Percentiles rank a stretch among this genome's conserved stretches.
phyloP scores from a whole-genome alignment of 2,888 invertebrate species.

The Lasioglossum leucozonium region DNA sequence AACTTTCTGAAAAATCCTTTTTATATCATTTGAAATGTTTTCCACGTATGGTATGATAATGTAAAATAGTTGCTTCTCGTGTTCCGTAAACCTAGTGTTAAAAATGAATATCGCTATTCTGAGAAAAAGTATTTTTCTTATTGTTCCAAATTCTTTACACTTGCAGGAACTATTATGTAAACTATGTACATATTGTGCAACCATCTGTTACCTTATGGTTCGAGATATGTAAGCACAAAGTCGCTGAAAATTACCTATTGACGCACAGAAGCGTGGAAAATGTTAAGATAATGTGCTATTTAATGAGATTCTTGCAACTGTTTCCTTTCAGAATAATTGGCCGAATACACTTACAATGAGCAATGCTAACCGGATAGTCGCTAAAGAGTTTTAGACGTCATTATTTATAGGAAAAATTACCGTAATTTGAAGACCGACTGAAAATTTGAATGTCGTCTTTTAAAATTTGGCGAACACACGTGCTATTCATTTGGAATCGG shows the following conservation, averaged over 20 bases:
- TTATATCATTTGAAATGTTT: too few species aligned
- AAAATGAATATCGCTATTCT: neutral
- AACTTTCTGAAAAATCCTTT: too few species aligned
- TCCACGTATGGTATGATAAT: too few species aligned
- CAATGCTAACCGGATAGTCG: neutral
- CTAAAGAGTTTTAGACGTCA: neutral
- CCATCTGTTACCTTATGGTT: neutral
- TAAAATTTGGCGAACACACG: neutral
- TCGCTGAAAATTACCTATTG: neutral
- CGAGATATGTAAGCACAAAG: neutral
- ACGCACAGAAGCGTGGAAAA: neutral
- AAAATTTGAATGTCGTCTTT: neutral
- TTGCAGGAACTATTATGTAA: too few species aligned
- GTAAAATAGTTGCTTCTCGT: too few species aligned
- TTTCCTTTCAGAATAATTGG: neutral
- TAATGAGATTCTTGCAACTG: neutral
- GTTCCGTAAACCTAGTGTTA: neutral
- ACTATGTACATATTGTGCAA: neutral
- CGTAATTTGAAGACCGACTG: neutral
- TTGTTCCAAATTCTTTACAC: neutral
- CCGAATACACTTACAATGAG: neutral
- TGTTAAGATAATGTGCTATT: neutral
- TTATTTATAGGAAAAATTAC: neutral
- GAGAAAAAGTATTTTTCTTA: neutral
- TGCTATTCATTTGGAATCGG: neutral